A percentile compares a stretch with the other conserved stretches of the same genome.
Evolutionary conservation across 1,140 invertebrate genomes (phyloP).

Genomic region (Eubasilissa regina): DNA sequence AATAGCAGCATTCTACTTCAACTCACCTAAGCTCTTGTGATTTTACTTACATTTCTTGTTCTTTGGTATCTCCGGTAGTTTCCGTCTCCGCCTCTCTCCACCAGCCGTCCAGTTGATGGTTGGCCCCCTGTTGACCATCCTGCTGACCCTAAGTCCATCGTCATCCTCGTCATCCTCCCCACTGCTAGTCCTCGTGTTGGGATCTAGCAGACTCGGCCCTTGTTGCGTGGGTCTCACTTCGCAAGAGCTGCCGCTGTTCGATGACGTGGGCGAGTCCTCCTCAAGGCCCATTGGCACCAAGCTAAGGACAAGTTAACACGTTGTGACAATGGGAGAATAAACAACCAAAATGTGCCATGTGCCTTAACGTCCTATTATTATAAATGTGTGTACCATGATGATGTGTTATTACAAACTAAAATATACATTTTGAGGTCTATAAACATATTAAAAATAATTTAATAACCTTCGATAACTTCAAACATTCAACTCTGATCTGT

Average conservation of each 20-base stretch:
- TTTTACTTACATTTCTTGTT: slow-evolving; percentile 85
- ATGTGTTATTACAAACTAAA: no score
- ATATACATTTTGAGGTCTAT: no score
- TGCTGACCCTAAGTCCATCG: slow-evolving; percentile 64
- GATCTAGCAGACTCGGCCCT: slow-evolving; percentile 13
- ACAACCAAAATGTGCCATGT: no score
- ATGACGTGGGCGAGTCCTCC: slow-evolving; percentile 83
- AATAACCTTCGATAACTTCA: no score
- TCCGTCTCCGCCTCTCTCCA: slow-evolving; percentile 81
- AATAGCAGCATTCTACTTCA: no score
- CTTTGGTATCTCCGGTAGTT: slow-evolving; percentile 90
- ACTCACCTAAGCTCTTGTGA: no score
- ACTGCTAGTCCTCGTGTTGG: slow-evolving; percentile 52
- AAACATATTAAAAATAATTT: no score
- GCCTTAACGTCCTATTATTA: no score
- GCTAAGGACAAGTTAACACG: slow-evolving; percentile 65
- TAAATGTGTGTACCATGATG: no score
- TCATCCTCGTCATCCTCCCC: slow-evolving; percentile 67
- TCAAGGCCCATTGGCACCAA: slow-evolving; percentile 84
- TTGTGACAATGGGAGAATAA: no score
- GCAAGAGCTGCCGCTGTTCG: slow-evolving; percentile 78
- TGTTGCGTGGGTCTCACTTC: slow-evolving; percentile 54
- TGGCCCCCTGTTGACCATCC: slow-evolving; percentile 63
- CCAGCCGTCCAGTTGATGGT: slow-evolving; percentile 62
- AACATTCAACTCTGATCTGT: no score